Percentiles rank a stretch among this genome's conserved stretches.
phyloP scores from a whole-genome alignment of 2,888 invertebrate genomes.

The Pecten maximus region DNA sequence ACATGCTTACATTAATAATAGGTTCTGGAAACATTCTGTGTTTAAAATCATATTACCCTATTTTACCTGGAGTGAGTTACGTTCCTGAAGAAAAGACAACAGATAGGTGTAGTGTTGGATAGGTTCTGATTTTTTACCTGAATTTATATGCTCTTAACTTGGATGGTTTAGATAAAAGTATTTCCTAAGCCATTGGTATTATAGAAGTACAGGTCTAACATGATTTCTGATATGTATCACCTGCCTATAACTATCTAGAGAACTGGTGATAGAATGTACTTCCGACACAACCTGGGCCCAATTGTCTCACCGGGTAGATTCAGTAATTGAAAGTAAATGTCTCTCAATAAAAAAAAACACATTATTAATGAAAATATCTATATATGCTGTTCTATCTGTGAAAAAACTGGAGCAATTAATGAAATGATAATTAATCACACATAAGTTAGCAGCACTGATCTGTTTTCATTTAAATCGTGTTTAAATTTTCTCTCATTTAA shows the following conservation, averaged over 20 bases:
- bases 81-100: no score
- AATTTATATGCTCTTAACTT: no score
- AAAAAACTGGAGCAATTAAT: neutral
- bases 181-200: no score
- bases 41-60: neutral
- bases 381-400: neutral
- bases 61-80: neutral
- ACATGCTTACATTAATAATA: neutral
- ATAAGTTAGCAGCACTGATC: neutral
- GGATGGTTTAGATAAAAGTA: no score
- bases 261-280: no score
- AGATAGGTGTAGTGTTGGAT: no score
- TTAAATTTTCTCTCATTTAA: neutral
- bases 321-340: neutral
- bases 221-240: no score
- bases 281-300: neutral
- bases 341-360: neutral
- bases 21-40: neutral
- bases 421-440: neutral
- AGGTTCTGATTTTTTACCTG: no score
- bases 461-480: no score
- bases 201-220: no score
- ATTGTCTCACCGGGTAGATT: neutral
- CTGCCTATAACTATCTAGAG: no score
- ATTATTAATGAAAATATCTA: neutral